phyloP scores from a whole-genome alignment of 2,797 vertebrate genomes.

The Macrochelys suwanniensis region DNA sequence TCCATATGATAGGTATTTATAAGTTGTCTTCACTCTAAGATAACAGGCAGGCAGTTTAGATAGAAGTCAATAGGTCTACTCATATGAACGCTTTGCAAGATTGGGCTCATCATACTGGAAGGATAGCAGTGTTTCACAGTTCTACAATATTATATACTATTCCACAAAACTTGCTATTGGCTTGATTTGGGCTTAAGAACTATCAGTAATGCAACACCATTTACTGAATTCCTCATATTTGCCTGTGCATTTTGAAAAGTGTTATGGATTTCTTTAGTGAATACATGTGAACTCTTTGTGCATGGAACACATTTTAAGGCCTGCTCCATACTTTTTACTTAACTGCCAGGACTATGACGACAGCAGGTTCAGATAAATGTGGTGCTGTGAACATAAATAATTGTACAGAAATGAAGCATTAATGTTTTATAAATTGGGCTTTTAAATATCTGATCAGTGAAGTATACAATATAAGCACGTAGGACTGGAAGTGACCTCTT shows the following conservation, averaged over 20 bases:
- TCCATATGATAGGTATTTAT: neutral
- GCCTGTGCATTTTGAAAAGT: neutral
- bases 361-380: neutral
- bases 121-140: neutral
- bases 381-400: neutral
- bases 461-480: neutral
- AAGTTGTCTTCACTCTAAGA: neutral
- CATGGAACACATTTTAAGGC: neutral
- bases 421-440: fast-evolving
- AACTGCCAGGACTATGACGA: too few species aligned
- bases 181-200: neutral
- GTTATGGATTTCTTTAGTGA: neutral
- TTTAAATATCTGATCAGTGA: fast-evolving
- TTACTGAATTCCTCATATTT: neutral
- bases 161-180: neutral
- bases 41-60: neutral
- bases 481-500: neutral
- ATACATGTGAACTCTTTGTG: neutral
- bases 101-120: neutral
- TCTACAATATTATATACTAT: neutral
- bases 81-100: neutral
- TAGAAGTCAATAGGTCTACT: neutral
- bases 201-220: neutral
- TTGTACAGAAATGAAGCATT: neutral
- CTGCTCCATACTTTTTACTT: neutral